These are phyloP conservation scores for Larimichthys crocea DNA, from an alignment of 2,113 vertebrate species.

Conservation along the genomic window DNA sequence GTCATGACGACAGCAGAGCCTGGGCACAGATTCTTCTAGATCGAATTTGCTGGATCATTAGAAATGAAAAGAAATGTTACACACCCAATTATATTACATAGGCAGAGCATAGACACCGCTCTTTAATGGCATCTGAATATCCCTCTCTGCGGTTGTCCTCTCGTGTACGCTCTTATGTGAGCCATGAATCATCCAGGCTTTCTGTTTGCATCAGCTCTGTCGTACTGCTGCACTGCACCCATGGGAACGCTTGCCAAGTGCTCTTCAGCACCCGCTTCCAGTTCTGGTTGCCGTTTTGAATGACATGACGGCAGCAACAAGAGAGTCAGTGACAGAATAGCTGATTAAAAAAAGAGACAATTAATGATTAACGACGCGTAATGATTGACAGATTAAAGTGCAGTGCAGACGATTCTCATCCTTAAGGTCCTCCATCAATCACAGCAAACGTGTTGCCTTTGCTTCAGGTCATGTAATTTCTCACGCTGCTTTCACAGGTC, in stretches of 20 bases:
- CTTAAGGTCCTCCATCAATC: constrained; percentile 20
- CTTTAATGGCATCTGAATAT: constrained; percentile 52
- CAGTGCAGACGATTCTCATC: constrained; percentile 1
- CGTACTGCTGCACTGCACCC: constrained; percentile 38
- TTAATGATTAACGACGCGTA: constrained; percentile 18
- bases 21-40: constrained; percentile 36
- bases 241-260: constrained; percentile 49
- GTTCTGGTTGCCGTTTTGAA: constrained; percentile 52
- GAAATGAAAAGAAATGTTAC: constrained; percentile 59
- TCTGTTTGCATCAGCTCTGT: constrained; percentile 65
- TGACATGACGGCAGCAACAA: constrained; percentile 24
- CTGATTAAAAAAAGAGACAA: constrained; percentile 18
- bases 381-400: constrained; percentile 43
- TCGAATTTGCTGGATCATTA: constrained; percentile 69
- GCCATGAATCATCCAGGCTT: constrained; percentile 65
- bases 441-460: constrained; percentile 10
- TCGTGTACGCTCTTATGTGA: constrained; percentile 51
- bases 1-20: constrained; percentile 32
- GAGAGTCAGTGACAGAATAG: constrained; percentile 37
- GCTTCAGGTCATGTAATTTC: not conserved
- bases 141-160: constrained; percentile 38
- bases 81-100: constrained; percentile 57
- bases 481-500: not conserved
- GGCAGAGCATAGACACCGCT: constrained; percentile 19
- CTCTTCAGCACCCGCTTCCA: constrained; percentile 41